A percentile compares a stretch with the other conserved stretches of the same genome.
phyloP scores from a whole-genome alignment of 2,113 vertebrate species.

The Eleginops maclovinus region DNA sequence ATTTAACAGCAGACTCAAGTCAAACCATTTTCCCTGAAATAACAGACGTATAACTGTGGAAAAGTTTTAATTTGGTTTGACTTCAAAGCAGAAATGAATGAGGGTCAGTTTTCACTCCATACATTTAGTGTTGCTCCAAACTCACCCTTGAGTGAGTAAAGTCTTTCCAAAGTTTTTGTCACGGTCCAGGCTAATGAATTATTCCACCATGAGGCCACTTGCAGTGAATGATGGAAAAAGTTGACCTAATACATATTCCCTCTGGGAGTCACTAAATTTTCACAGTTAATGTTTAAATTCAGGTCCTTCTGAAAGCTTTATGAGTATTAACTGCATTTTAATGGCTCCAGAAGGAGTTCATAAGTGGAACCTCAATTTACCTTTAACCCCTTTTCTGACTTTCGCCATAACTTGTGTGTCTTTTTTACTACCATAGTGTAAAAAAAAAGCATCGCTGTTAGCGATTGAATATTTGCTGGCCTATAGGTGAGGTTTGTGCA shows the following conservation, averaged over 20 bases:
- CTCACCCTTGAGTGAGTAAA: conserved; percentile 22
- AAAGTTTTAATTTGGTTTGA: neutral
- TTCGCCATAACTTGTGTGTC: neutral
- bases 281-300: conserved; percentile 38
- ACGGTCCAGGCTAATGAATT: conserved; percentile 42
- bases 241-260: conserved; percentile 53
- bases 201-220: conserved; percentile 41
- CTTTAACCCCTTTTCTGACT: neutral
- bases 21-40: neutral
- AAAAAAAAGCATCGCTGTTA: neutral
- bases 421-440: conserved; percentile 12
- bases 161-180: conserved; percentile 16
- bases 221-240: conserved; percentile 49
- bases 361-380: neutral
- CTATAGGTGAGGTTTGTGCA: neutral
- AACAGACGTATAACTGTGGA: neutral
- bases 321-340: conserved; percentile 1
- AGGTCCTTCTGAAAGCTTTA: conserved; percentile 1
- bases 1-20: conserved; percentile 24
- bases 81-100: conserved; percentile 28
- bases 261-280: conserved; percentile 23
- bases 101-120: conserved; percentile 43
- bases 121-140: conserved; percentile 44
- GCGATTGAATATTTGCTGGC: neutral
- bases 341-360: neutral